Conservation (phyloP, 2,113 vertebrate genomes). For the Pseudolaguvia tuberculata region DNA sequence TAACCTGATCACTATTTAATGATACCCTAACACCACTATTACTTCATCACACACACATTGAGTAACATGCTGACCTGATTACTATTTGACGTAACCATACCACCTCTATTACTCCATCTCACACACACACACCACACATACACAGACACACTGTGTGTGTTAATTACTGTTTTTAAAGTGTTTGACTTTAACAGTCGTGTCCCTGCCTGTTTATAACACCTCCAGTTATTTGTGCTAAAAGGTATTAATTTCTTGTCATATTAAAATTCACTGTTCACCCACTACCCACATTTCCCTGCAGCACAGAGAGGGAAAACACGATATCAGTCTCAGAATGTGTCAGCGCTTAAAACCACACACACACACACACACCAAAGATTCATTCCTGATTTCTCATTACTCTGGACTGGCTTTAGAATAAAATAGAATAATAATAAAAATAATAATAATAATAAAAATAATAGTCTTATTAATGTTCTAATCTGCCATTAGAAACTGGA, state of each 20-base stretch:
- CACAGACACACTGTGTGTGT: not conserved
- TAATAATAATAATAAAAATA: too few species aligned
- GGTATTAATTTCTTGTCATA: slow-evolving; percentile 17
- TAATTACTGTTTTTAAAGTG: not conserved
- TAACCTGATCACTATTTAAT: too few species aligned
- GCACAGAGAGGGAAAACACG: slow-evolving; percentile 1
- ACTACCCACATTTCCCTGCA: slow-evolving; percentile 23
- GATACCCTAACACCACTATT: too few species aligned
- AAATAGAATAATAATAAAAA: too few species aligned
- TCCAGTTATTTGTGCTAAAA: not conserved
- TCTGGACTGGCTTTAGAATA: not conserved
- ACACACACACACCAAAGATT: not conserved
- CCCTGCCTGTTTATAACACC: too few species aligned
- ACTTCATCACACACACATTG: not conserved
- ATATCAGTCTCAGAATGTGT: slow-evolving; percentile 19
- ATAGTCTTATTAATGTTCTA: too few species aligned
- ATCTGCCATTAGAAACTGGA: not conserved
- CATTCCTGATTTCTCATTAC: not conserved
- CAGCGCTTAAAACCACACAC: slow-evolving; percentile 15
- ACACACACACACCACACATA: too few species aligned
- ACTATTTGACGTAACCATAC: too few species aligned
- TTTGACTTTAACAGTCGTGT: not conserved
- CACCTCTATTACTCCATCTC: not conserved
- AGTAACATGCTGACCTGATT: too few species aligned
- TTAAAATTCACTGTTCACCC: slow-evolving; percentile 15